These are phyloP conservation scores for Palloptera scutellata DNA, from an alignment of 2,888 invertebrate genomes.

Conservation along the genomic window DNA sequence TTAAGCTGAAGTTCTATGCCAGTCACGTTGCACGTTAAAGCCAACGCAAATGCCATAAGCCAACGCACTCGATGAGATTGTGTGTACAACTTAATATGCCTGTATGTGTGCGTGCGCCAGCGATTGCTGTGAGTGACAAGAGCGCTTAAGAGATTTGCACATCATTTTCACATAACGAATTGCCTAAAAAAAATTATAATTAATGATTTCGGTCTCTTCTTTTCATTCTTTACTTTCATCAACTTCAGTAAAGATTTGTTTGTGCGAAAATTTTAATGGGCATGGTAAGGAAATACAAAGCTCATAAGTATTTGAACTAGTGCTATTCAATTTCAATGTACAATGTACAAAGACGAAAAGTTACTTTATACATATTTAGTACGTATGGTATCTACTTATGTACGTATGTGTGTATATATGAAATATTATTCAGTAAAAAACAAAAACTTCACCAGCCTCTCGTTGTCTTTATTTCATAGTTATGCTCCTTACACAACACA, in stretches of 20 bases:
- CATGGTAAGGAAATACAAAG: too few species aligned
- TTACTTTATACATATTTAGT: too few species aligned
- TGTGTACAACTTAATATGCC: neutral
- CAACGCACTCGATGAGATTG: slow-evolving; percentile 36
- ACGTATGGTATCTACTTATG: too few species aligned
- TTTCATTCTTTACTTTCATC: slow-evolving; percentile 33
- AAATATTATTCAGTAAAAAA: too few species aligned
- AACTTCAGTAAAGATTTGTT: neutral
- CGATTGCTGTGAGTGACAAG: slow-evolving; percentile 28
- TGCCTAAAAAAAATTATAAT: slow-evolving; percentile 52
- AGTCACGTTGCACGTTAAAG: slow-evolving; percentile 39
- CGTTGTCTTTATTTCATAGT: too few species aligned
- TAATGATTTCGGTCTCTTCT: slow-evolving; percentile 43
- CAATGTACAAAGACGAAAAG: neutral
- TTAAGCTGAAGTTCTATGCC: slow-evolving; percentile 23
- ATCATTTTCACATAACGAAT: slow-evolving; percentile 48
- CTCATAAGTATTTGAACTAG: slow-evolving; percentile 49
- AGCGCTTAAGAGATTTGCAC: slow-evolving; percentile 62
- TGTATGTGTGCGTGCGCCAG: neutral
- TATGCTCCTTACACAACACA: neutral
- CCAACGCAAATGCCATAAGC: slow-evolving; percentile 38
- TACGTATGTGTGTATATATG: too few species aligned
- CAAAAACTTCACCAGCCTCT: too few species aligned
- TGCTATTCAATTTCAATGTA: neutral
- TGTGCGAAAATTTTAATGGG: slow-evolving; percentile 33